These are phyloP conservation scores for Procavia capensis DNA, from an alignment of 2,113 vertebrate species.

Conservation along the genomic window DNA sequence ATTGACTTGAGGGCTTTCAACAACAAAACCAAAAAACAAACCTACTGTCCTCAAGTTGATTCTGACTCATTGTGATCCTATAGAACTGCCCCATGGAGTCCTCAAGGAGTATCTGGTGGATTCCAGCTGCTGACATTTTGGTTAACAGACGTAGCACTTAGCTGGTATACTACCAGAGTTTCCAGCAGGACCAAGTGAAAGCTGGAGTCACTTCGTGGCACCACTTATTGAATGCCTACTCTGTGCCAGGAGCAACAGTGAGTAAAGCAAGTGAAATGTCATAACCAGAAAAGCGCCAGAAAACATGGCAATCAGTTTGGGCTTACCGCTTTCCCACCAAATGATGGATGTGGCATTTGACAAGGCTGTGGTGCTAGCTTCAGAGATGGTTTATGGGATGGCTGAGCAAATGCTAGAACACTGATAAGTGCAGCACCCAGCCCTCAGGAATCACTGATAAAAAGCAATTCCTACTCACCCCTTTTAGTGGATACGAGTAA, in stretches of 20 bases:
- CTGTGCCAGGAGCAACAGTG: not conserved
- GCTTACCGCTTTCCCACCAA: not conserved
- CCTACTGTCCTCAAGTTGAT: too few relatives aligned
- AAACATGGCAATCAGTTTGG: not conserved
- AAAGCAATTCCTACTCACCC: not conserved
- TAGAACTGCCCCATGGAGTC: too few relatives aligned
- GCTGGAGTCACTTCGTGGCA: not conserved
- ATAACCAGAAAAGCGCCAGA: not conserved
- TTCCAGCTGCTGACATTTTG: too few relatives aligned
- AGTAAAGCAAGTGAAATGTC: not conserved
- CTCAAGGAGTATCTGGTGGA: too few relatives aligned
- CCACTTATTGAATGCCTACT: not conserved
- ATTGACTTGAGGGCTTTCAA: not conserved
- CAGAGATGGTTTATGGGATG: not conserved
- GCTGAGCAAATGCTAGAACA: not conserved
- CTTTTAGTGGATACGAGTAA: slow-evolving; percentile 55
- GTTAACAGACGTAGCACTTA: too few relatives aligned
- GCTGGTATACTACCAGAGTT: too few relatives aligned
- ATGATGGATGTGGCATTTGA: not conserved
- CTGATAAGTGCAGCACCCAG: slow-evolving; percentile 10
- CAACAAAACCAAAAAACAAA: too few relatives aligned
- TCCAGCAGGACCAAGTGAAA: not conserved
- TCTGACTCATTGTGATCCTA: too few relatives aligned
- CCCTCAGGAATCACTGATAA: slow-evolving; percentile 33
- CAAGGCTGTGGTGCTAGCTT: slow-evolving; percentile 9